These are phyloP conservation scores for Hypsibius dujardini DNA, from an alignment of 1,140 invertebrate species.

Conservation along the genomic window DNA sequence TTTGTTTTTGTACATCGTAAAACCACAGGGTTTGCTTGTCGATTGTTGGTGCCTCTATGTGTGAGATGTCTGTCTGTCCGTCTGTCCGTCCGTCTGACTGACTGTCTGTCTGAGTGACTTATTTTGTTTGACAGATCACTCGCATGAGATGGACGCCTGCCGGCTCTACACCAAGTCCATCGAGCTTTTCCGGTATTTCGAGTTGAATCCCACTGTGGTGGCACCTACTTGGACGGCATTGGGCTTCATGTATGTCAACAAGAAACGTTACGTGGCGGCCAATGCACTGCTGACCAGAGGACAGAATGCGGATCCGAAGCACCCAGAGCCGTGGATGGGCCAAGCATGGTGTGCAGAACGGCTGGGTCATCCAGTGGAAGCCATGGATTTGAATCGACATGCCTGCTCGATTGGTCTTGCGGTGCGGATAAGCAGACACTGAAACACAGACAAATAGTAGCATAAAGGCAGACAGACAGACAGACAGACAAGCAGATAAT, in stretches of 20 bases:
- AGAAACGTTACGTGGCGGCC: neutral
- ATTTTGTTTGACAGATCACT: too few species aligned
- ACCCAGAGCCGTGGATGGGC: neutral
- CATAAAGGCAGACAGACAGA: too few species aligned
- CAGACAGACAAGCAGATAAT: too few species aligned
- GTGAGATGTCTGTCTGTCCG: too few species aligned
- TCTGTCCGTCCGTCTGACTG: too few species aligned
- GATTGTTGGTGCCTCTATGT: too few species aligned
- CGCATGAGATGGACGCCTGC: too few species aligned
- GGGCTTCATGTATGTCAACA: neutral
- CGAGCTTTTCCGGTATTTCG: constrained; percentile 3
- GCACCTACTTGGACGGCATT: neutral
- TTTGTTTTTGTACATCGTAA: too few species aligned
- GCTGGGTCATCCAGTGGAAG: neutral
- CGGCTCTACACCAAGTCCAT: constrained; percentile 1
- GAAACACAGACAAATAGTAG: too few species aligned
- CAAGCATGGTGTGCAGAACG: neutral
- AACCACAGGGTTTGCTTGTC: too few species aligned
- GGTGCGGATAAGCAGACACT: too few species aligned
- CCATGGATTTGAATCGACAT: neutral
- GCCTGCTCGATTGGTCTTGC: neutral
- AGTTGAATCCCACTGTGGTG: neutral
- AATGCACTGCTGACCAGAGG: neutral
- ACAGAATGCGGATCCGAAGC: neutral
- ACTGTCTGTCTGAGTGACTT: too few species aligned